These are phyloP conservation scores for Mythimna impura DNA, from an alignment of 2,888 invertebrate genomes.

Conservation along the genomic window DNA sequence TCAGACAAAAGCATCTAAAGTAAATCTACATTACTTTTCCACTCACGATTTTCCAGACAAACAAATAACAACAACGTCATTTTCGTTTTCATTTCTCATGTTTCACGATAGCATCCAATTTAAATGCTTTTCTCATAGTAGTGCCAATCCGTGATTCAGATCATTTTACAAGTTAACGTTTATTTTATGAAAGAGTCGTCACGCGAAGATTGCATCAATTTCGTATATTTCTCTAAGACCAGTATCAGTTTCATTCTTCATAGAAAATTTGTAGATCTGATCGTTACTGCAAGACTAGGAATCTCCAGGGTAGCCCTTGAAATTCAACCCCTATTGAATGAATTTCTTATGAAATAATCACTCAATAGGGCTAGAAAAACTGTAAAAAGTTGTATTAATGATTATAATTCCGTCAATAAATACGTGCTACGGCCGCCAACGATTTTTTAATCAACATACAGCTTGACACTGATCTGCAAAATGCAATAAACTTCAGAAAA, in stretches of 20 bases:
- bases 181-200: constrained; percentile 41
- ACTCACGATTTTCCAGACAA: constrained; percentile 2
- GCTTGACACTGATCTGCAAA: no score
- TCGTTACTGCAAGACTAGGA: neutral
- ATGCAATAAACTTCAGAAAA: no score
- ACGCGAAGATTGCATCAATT: constrained; percentile 56
- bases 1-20: no score
- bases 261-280: constrained; percentile 8
- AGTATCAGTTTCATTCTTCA: constrained; percentile 4
- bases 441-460: no score
- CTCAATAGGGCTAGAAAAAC: no score
- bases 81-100: constrained; percentile 16
- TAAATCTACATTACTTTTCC: no score
- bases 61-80: constrained; percentile 8
- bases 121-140: constrained; percentile 34
- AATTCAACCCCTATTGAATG: no score
- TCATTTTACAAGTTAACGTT: constrained; percentile 41
- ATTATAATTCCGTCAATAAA: no score
- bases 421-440: no score
- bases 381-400: no score
- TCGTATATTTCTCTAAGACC: constrained; percentile 36
- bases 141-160: constrained; percentile 44
- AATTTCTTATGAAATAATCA: no score
- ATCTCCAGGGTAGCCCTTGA: no score
- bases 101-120: constrained; percentile 20